phyloP scores from a whole-genome alignment of 2,888 invertebrate species.

The Spodoptera exigua region DNA sequence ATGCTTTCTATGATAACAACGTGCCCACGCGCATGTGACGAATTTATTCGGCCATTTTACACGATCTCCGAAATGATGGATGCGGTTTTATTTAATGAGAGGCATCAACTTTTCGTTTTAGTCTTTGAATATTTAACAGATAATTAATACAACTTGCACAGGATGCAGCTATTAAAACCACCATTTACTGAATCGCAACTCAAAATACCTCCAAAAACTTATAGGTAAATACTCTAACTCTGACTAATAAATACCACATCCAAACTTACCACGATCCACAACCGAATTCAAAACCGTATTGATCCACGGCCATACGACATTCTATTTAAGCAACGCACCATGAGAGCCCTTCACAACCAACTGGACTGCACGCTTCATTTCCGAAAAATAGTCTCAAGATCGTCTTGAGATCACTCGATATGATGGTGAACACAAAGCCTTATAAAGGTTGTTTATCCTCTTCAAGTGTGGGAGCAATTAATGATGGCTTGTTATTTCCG shows the following conservation, averaged over 20 bases:
- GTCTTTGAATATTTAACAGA: too few relatives aligned
- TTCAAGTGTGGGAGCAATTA: slow-evolving; percentile 49
- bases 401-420: slow-evolving; percentile 62
- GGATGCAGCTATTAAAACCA: too few relatives aligned
- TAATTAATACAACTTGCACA: too few relatives aligned
- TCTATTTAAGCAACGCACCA: slow-evolving; percentile 63
- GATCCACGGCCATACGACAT: slow-evolving; percentile 56
- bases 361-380: slow-evolving; percentile 73
- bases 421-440: slow-evolving; percentile 57
- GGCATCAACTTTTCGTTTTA: too few relatives aligned
- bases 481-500: slow-evolving; percentile 47
- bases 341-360: slow-evolving; percentile 63
- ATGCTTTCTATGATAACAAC: slow-evolving; percentile 81
- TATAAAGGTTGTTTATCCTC: slow-evolving; percentile 52
- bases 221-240: too few relatives aligned
- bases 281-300: slow-evolving; percentile 61
- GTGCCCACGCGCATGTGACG: slow-evolving; percentile 68
- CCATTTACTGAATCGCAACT: too few relatives aligned
- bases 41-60: slow-evolving; percentile 64
- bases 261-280: background rate
- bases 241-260: slow-evolving; percentile 31
- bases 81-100: slow-evolving; percentile 17
- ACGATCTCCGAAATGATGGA: slow-evolving; percentile 20
- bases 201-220: too few relatives aligned
- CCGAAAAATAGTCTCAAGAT: slow-evolving; percentile 66